phyloP scores from a whole-genome alignment of 2,888 invertebrate genomes.

The Hypolimnas misippus region DNA sequence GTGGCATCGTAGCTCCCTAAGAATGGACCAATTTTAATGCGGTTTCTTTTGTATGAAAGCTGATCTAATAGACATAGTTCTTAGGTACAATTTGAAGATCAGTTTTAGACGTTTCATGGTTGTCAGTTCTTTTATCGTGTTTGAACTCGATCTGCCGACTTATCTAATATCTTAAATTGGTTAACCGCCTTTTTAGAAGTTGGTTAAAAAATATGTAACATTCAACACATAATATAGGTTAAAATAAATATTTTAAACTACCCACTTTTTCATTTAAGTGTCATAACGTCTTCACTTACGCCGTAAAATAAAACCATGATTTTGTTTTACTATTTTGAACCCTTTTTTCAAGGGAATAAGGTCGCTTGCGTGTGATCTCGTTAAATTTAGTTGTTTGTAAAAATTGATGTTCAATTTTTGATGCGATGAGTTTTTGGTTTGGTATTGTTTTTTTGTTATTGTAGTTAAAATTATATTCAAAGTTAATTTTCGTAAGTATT shows the following conservation, averaged over 20 bases:
- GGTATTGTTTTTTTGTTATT: conserved; percentile 4
- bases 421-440: conserved; percentile 14
- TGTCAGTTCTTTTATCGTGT: no score
- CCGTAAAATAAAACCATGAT: conserved; percentile 30
- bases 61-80: no score
- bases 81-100: no score
- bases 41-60: no score
- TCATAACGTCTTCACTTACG: conserved; percentile 31
- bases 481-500: no score
- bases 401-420: conserved; percentile 23
- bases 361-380: conserved; percentile 4
- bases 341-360: neutral
- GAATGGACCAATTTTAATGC: no score
- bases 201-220: neutral
- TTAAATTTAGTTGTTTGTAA: conserved; percentile 37
- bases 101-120: no score
- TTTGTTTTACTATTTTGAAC: conserved; percentile 15
- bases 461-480: no score
- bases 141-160: no score
- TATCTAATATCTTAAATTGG: no score
- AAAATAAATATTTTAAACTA: conserved; percentile 35
- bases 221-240: neutral
- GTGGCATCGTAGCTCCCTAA: no score
- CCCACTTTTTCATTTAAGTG: conserved; percentile 30
- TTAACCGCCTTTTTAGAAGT: neutral